These are phyloP conservation scores for Illadopsis cleaveri DNA, from an alignment of 2,113 vertebrate species.

Conservation along the genomic window DNA sequence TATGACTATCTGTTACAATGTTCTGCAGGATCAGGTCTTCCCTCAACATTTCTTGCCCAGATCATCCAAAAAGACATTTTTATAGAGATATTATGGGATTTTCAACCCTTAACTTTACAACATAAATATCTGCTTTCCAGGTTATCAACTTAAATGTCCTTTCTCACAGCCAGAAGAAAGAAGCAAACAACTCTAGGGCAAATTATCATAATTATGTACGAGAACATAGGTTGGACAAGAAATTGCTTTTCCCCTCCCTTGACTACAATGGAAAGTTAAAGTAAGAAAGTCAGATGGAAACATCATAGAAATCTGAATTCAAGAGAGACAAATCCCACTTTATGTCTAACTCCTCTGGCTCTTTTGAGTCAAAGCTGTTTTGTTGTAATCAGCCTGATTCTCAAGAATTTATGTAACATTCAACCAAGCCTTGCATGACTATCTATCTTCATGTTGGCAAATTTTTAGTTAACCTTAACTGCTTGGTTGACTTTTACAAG, in stretches of 20 bases:
- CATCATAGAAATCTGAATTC: neutral
- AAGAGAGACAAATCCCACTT: neutral
- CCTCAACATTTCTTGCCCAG: neutral
- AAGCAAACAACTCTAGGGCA: neutral
- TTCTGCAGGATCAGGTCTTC: neutral
- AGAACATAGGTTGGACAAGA: neutral
- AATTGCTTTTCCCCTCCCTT: neutral
- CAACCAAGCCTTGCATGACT: neutral
- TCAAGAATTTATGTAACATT: neutral
- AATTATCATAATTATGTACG: neutral
- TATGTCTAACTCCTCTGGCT: neutral
- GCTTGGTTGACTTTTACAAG: neutral
- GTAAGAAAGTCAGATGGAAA: neutral
- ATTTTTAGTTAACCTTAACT: neutral
- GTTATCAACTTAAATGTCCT: neutral
- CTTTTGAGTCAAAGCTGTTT: neutral
- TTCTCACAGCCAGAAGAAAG: neutral
- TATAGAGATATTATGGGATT: neutral
- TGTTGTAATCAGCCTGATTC: rapidly evolving
- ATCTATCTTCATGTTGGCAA: neutral
- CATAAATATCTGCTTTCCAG: neutral
- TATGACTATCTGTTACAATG: neutral
- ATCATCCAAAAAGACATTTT: neutral
- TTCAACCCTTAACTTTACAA: neutral
- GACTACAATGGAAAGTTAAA: neutral